Evolutionary conservation across 2,797 vertebrate species (phyloP).

Genomic region (Sebastes cheni): DNA sequence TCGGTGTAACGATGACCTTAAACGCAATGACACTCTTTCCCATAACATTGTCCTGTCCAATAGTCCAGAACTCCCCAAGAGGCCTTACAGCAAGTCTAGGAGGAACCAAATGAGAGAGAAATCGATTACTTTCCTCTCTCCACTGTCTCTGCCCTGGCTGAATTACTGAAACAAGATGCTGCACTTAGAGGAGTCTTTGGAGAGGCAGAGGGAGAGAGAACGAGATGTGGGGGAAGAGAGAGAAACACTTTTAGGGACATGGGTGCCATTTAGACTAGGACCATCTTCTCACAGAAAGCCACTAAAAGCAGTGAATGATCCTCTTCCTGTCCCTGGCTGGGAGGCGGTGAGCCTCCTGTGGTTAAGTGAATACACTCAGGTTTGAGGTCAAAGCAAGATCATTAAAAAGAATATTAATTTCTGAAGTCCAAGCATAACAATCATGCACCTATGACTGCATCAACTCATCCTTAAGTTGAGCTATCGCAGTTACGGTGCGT

Average conservation of each 20-base stretch:
- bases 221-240: constrained; percentile 65
- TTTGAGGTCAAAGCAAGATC: constrained; percentile 77
- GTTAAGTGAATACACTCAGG: constrained; percentile 70
- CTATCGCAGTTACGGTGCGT: not conserved
- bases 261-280: constrained; percentile 85
- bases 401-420: constrained; percentile 64
- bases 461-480: not conserved
- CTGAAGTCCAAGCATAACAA: constrained; percentile 18
- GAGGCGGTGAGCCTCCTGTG: constrained; percentile 73
- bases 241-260: constrained; percentile 85
- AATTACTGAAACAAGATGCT: constrained; percentile 88
- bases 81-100: constrained; percentile 80
- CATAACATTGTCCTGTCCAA: constrained; percentile 82
- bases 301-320: constrained; percentile 84
- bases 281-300: constrained; percentile 78
- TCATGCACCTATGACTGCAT: not conserved
- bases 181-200: constrained; percentile 84
- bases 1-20: constrained; percentile 80
- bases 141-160: constrained; percentile 83
- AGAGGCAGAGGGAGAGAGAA: constrained; percentile 69
- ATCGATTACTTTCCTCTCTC: constrained; percentile 82
- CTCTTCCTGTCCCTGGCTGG: constrained; percentile 75
- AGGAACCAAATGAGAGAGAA: constrained; percentile 82
- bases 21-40: constrained; percentile 81
- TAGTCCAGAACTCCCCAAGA: constrained; percentile 83